These are phyloP conservation scores for Euphysa ruthae DNA, from an alignment of 30 jellyfish, hydroid and myxozoan species.

Conservation along the genomic window DNA sequence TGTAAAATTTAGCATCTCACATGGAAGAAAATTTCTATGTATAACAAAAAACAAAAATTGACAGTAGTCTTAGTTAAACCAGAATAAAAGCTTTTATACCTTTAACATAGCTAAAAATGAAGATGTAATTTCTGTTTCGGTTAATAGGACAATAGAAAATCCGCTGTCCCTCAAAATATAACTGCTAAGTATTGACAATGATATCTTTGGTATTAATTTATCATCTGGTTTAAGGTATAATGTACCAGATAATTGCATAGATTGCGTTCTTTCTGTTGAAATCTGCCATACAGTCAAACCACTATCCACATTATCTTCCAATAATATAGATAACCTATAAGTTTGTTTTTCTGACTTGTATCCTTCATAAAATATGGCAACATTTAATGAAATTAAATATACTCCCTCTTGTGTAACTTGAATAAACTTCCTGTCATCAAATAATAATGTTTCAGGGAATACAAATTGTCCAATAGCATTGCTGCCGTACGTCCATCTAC, in stretches of 20 bases:
- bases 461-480: not conserved
- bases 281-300: constrained; percentile 49
- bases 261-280: constrained; percentile 25
- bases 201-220: too few relatives aligned
- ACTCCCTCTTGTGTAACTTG: constrained; percentile 38
- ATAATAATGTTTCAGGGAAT: not conserved
- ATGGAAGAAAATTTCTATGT: too few relatives aligned
- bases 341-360: not conserved
- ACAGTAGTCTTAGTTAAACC: too few relatives aligned
- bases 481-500: constrained; percentile 5
- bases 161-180: constrained; percentile 17
- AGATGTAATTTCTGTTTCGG: not conserved
- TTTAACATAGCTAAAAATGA: constrained; percentile 11
- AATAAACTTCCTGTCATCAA: not conserved
- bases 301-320: constrained; percentile 18
- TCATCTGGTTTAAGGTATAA: constrained; percentile 53
- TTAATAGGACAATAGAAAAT: constrained; percentile 3
- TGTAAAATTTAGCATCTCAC: too few relatives aligned
- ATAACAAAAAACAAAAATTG: too few relatives aligned
- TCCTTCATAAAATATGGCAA: constrained; percentile 14
- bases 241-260: constrained; percentile 59
- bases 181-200: constrained; percentile 32
- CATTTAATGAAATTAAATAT: constrained; percentile 63
- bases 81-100: too few relatives aligned
- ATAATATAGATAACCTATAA: not conserved